Evolutionary conservation across 2,888 invertebrate genomes (phyloP).

Genomic region (Autographa gamma): DNA sequence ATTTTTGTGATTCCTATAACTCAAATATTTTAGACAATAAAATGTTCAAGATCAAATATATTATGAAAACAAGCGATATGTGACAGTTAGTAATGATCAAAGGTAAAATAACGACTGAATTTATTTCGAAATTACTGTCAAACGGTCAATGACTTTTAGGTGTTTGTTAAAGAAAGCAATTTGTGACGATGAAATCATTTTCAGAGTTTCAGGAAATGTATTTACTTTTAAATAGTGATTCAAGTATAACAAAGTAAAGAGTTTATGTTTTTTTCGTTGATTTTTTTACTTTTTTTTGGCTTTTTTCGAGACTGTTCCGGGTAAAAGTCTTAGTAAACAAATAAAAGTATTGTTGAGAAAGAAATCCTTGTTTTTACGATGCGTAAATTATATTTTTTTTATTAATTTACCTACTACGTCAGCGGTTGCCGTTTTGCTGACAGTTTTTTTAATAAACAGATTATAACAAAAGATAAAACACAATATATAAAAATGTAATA

Average conservation of each 20-base stretch:
- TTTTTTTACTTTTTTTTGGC: not conserved
- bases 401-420: too few relatives aligned
- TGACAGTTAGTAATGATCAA: constrained; percentile 4
- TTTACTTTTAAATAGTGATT: not conserved
- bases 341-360: too few relatives aligned
- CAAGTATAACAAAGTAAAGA: not conserved
- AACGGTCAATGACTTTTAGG: not conserved
- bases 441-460: too few relatives aligned
- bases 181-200: not conserved
- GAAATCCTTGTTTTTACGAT: too few relatives aligned
- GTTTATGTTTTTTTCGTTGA: not conserved
- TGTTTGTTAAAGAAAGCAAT: not conserved
- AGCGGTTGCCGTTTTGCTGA: too few relatives aligned
- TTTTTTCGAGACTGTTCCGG: too few relatives aligned
- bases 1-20: not conserved
- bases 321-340: too few relatives aligned
- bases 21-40: not conserved
- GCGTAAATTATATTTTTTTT: too few relatives aligned
- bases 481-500: too few relatives aligned
- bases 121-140: not conserved
- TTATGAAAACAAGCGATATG: not conserved
- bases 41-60: not conserved
- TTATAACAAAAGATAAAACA: too few relatives aligned
- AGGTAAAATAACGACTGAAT: not conserved
- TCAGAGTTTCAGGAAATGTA: not conserved